Conservation (phyloP, 2,113 vertebrate genomes). For the Poeciliopsis occidentalis region DNA sequence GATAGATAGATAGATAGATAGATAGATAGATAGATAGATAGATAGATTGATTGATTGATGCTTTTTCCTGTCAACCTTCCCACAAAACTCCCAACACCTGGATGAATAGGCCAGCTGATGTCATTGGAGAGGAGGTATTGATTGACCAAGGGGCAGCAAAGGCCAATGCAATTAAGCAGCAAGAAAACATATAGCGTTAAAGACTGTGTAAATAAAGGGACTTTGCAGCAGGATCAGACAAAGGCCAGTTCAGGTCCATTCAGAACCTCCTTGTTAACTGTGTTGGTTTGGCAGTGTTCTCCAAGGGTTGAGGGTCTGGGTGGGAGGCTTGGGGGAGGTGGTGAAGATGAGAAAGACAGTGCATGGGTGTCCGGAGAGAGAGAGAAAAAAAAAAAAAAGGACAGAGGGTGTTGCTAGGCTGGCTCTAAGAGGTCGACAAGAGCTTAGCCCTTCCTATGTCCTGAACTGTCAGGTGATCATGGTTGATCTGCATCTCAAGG, state of each 20-base stretch:
- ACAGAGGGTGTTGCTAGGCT: constrained; percentile 74
- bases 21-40: background rate
- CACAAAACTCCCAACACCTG: constrained; percentile 71
- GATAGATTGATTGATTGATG: constrained; percentile 1
- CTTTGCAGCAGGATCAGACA: constrained; percentile 71
- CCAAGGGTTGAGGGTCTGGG: constrained; percentile 70
- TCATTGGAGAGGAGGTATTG: constrained; percentile 75
- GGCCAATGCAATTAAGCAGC: constrained; percentile 83
- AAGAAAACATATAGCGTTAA: constrained; percentile 81
- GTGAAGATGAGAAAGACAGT: constrained; percentile 49
- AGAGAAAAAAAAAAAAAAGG: constrained; percentile 47
- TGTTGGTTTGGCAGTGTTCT: constrained; percentile 74
- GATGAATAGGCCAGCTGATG: constrained; percentile 76
- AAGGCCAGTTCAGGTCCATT: constrained; percentile 77
- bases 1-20: constrained; percentile 4
- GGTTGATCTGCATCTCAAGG: constrained; percentile 73
- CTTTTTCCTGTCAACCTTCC: constrained; percentile 59
- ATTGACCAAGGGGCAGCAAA: constrained; percentile 73
- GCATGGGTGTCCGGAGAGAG: constrained; percentile 68
- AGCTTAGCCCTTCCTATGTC: constrained; percentile 66
- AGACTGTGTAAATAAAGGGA: constrained; percentile 83
- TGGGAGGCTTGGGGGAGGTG: constrained; percentile 69
- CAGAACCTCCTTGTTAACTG: constrained; percentile 73
- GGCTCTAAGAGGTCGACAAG: constrained; percentile 68
- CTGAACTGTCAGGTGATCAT: constrained; percentile 79